Percentiles rank a stretch among this genome's conserved stretches.
phyloP scores from a whole-genome alignment of 2,888 invertebrate genomes.

The Anorthoa munda region DNA sequence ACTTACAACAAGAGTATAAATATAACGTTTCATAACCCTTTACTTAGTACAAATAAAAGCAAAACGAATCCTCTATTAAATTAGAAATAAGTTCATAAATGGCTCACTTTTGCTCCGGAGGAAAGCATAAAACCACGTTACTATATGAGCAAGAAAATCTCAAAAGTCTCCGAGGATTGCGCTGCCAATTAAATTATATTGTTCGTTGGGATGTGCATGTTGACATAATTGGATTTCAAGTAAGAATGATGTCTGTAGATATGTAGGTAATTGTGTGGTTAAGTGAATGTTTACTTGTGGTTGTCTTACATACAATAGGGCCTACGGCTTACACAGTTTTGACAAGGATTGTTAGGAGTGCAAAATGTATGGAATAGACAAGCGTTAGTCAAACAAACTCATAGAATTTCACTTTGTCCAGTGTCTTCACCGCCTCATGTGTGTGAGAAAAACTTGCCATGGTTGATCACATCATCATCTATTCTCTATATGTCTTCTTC shows the following conservation, averaged over 20 bases:
- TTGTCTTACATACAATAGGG: not conserved
- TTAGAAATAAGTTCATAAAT: not conserved
- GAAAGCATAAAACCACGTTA: constrained; percentile 23
- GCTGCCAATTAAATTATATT: constrained; percentile 63
- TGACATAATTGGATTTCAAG: constrained; percentile 61
- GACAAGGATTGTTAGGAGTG: too few relatives aligned
- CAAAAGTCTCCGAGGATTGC: constrained; percentile 49
- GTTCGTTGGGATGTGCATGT: constrained; percentile 42
- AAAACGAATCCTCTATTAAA: not conserved
- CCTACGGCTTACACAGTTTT: too few relatives aligned
- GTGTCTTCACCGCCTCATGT: too few relatives aligned
- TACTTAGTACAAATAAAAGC: not conserved
- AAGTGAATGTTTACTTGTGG: not conserved
- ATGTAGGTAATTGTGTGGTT: constrained; percentile 24
- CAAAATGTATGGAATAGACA: too few relatives aligned
- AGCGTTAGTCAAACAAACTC: too few relatives aligned
- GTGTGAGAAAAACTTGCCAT: too few relatives aligned
- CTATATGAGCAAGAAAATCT: constrained; percentile 56
- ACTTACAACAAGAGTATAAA: too few relatives aligned
- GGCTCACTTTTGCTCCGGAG: constrained; percentile 4
- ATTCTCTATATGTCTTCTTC: too few relatives aligned
- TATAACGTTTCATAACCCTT: not conserved
- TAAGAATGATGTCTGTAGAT: constrained; percentile 17
- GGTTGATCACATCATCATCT: too few relatives aligned
- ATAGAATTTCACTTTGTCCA: too few relatives aligned